Conservation (phyloP, 2,888 invertebrate species). For the Eristalis intricaria region DNA sequence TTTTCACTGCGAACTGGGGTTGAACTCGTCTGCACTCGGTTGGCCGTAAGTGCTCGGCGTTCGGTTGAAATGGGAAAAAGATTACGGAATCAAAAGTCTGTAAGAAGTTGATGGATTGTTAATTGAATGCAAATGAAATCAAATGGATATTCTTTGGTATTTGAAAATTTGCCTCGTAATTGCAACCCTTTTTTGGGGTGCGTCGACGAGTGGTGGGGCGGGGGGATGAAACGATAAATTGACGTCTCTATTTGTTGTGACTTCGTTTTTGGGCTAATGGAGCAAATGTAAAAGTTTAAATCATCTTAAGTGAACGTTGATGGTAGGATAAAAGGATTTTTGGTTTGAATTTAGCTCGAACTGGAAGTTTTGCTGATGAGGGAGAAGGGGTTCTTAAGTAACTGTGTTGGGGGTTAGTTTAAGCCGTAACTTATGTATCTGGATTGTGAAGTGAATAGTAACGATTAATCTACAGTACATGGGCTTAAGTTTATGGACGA, state of each 20-base stretch:
- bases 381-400: background rate
- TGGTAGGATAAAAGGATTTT: background rate
- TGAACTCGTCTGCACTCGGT: constrained; percentile 1
- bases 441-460: background rate
- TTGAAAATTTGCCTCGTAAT: constrained; percentile 47
- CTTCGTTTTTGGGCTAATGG: constrained; percentile 57
- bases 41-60: constrained; percentile 37
- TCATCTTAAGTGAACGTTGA: constrained; percentile 37
- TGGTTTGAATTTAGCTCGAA: background rate
- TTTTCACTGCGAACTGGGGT: constrained; percentile 27
- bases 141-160: constrained; percentile 63
- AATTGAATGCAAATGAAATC: constrained; percentile 76
- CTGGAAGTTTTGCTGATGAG: background rate
- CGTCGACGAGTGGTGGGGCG: background rate
- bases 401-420: background rate
- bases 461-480: background rate
- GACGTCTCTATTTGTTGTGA: constrained; percentile 59
- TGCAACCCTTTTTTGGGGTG: constrained; percentile 29
- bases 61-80: constrained; percentile 40
- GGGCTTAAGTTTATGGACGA: background rate
- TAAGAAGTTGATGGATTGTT: constrained; percentile 76
- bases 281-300: constrained; percentile 52
- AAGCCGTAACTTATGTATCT: background rate
- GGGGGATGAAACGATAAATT: constrained; percentile 29
- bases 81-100: constrained; percentile 68